Evolutionary conservation across 2,797 vertebrate genomes (phyloP).

Genomic region (Gastrophryne carolinensis): DNA sequence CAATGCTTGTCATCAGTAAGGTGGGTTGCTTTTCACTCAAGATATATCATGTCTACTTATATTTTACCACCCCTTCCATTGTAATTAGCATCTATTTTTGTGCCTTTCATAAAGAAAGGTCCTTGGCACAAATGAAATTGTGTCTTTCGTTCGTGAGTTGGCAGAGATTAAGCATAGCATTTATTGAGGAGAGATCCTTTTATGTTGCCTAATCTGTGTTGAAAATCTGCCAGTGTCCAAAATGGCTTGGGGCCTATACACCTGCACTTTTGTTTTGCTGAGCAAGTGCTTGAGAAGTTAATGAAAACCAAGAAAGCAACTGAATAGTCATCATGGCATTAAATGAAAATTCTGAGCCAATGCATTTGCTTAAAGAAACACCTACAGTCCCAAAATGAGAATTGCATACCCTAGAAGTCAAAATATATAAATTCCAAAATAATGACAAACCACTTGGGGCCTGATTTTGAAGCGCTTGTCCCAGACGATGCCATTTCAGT

Average conservation of each 20-base stretch:
- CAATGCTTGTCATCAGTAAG: not conserved
- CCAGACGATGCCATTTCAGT: no score
- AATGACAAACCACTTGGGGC: not conserved
- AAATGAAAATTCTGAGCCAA: not conserved
- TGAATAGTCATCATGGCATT: slow-evolving; percentile 12
- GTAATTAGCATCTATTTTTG: slow-evolving; percentile 34
- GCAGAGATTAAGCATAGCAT: slow-evolving; percentile 22
- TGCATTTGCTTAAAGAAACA: not conserved
- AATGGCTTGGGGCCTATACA: slow-evolving; percentile 41
- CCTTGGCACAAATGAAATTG: not conserved
- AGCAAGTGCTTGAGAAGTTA: slow-evolving; percentile 37
- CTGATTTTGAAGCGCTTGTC: no score
- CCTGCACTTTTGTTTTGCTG: slow-evolving; percentile 43
- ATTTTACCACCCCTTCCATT: not conserved
- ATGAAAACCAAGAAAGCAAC: slow-evolving; percentile 4
- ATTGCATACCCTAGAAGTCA: not conserved
- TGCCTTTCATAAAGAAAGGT: slow-evolving; percentile 22
- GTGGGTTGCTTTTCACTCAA: not conserved
- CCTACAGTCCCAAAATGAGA: not conserved
- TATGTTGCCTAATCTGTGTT: slow-evolving; percentile 35
- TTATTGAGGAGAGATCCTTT: slow-evolving; percentile 40
- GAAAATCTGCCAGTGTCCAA: slow-evolving; percentile 48
- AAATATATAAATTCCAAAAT: not conserved
- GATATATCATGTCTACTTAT: not conserved
- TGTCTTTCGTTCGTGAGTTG: slow-evolving; percentile 22